Conservation (phyloP, 2,797 vertebrate species). For the Arremon aurantiirostris region DNA sequence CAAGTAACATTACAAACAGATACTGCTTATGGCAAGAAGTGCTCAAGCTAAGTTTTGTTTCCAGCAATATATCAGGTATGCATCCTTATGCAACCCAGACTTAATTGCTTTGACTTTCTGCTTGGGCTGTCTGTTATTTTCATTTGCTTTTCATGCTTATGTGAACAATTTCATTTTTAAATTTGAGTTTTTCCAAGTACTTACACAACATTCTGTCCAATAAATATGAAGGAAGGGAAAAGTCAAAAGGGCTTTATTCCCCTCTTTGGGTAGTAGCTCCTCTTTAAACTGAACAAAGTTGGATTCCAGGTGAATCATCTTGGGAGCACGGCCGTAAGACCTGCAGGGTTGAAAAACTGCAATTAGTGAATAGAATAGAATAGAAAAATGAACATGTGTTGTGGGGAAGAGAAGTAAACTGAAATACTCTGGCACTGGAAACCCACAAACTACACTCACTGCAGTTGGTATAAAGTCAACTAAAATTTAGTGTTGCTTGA, state of each 20-base stretch:
- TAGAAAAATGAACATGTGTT: not conserved
- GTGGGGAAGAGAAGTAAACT: not conserved
- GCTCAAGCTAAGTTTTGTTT: not conserved
- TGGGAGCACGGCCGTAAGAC: slow-evolving; percentile 95
- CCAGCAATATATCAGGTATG: not conserved
- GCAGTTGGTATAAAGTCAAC: not conserved
- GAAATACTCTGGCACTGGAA: not conserved
- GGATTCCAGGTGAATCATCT: slow-evolving; percentile 99
- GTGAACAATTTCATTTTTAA: not conserved
- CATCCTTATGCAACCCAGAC: not conserved
- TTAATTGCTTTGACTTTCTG: not conserved
- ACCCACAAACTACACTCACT: not conserved
- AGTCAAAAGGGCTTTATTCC: slow-evolving; percentile 95
- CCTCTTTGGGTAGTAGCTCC: slow-evolving; percentile 95
- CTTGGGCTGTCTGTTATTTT: not conserved
- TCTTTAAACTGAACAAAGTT: slow-evolving; percentile 99
- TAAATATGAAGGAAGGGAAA: slow-evolving; percentile 99
- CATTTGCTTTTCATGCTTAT: not conserved
- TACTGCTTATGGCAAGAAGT: not conserved
- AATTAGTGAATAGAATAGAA: not conserved
- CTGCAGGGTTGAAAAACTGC: slow-evolving; percentile 69
- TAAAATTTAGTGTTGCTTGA: not conserved
- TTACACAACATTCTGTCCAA: slow-evolving; percentile 98
- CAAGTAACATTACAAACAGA: not conserved
- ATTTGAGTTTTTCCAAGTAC: slow-evolving; percentile 50